Evolutionary conservation across 2,888 invertebrate species (phyloP), one percentile per base, ranked within the genome.

Genomic region (Callyntrura guangdongensis): DNA sequence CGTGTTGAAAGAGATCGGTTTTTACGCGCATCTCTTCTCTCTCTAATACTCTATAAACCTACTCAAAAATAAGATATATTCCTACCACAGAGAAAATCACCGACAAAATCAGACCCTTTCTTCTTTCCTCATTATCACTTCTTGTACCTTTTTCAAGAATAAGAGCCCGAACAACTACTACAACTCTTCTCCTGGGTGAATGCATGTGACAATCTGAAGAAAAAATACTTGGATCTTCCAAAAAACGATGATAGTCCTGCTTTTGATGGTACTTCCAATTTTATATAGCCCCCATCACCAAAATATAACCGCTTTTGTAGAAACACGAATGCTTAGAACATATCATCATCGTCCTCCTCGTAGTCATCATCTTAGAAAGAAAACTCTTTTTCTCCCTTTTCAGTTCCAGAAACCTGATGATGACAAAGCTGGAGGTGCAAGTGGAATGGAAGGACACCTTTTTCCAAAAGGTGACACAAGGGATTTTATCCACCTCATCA

Each of bases 401-500:
- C 81, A 61, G 61, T 77, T 22, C 25, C 77, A 81, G 61, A 61
- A 81, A 81, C 81, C 81, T 81, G 81, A 36, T 20, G 20, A 81
- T 81, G 81, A 81, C 81, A 81, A 61, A 81, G 61, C 61, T 61
- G 81, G 36, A 61, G 69, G 27, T 27, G 81, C 12, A 69, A 27
- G 81, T 36, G 45, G 61, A 81, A 81, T 81, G 81, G 81, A 81
- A 81, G 61, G 61, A 81, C 81, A 81, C 81, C 81, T 81, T 81
- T 61, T 36, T 81, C 59, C 61, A 86, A 86, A 86, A 86, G 86
- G 86, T 86, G 86, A 86, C 86, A 86, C 86, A n/a, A 56, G 86
- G 81, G 86, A 86, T 86, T 86, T 74, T 86, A 56, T 86, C 86
- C 61, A 74, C 72, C 86, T 86, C 86, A 86, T 86, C 86, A 74